phyloP scores from a whole-genome alignment of 1,140 invertebrate genomes.

The Ceratosolen fusciceps region DNA sequence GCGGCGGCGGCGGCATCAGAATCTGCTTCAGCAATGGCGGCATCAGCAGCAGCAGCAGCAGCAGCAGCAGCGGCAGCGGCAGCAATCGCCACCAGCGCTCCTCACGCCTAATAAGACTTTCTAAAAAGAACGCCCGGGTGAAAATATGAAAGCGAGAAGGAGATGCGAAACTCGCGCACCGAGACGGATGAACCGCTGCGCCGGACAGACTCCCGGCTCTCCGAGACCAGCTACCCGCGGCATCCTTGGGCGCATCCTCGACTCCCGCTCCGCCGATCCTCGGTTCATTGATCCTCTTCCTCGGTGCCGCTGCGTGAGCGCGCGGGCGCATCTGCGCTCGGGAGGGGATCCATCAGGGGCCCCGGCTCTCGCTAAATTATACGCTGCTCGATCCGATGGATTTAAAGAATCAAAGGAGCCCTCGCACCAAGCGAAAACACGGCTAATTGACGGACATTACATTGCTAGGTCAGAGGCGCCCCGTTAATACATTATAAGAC shows the following conservation, averaged over 20 bases:
- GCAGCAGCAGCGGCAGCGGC: background rate
- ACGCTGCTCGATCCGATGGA: background rate
- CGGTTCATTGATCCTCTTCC: background rate
- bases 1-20: background rate
- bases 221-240: background rate
- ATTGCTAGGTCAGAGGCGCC: slow-evolving; percentile 4
- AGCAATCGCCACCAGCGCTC: slow-evolving; percentile 1
- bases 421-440: background rate
- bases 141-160: slow-evolving; percentile 51
- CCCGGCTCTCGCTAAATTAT: background rate
- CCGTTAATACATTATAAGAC: slow-evolving; percentile 35
- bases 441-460: slow-evolving; percentile 33
- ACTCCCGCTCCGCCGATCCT: too few species aligned
- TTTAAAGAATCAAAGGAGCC: background rate
- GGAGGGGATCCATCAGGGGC: background rate
- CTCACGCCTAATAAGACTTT: slow-evolving; percentile 48
- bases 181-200: slow-evolving; percentile 14
- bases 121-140: slow-evolving; percentile 50
- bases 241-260: background rate
- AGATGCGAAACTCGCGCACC: slow-evolving; percentile 25
- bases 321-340: too few species aligned
- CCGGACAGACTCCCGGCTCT: background rate
- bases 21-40: slow-evolving; percentile 7
- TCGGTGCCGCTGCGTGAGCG: background rate
- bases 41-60: background rate